Evolutionary conservation across 2,797 vertebrate species (phyloP).

Genomic region (Myotis findleyi): DNA sequence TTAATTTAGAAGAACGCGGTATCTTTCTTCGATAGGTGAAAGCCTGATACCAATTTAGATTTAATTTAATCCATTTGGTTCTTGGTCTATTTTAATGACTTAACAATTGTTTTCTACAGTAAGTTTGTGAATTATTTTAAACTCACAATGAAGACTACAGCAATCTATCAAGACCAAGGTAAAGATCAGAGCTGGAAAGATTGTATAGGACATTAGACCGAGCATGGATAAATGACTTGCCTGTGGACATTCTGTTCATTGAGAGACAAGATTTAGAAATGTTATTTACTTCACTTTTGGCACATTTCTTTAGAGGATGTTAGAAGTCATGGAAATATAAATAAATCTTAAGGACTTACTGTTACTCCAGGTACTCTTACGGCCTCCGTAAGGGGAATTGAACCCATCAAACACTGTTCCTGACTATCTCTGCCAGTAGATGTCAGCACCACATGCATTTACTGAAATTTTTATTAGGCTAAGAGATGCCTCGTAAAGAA

Average conservation of each 20-base stretch:
- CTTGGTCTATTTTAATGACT: not conserved
- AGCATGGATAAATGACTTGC: not conserved
- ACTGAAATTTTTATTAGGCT: slow-evolving; percentile 51
- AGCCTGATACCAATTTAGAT: not conserved
- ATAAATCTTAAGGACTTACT: not conserved
- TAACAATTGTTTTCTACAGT: not conserved
- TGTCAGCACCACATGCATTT: slow-evolving; percentile 65
- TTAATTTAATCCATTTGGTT: slow-evolving; percentile 6
- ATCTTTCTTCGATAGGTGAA: not conserved
- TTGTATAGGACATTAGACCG: not conserved
- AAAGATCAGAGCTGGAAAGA: not conserved
- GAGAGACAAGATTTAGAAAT: not conserved
- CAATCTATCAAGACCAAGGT: not conserved
- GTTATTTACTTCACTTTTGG: not conserved
- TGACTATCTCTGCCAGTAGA: slow-evolving; percentile 45
- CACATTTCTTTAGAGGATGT: not conserved
- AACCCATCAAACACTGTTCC: not conserved
- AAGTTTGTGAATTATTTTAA: slow-evolving; percentile 23
- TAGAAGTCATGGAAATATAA: not conserved
- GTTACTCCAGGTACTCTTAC: not conserved
- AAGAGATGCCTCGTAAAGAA: not conserved
- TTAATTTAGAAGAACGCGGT: not conserved
- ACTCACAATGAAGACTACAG: not conserved
- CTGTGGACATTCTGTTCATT: not conserved
- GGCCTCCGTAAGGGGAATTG: not conserved